Evolutionary conservation across 2,888 invertebrate species (phyloP).

Genomic region (Thereva unica): DNA sequence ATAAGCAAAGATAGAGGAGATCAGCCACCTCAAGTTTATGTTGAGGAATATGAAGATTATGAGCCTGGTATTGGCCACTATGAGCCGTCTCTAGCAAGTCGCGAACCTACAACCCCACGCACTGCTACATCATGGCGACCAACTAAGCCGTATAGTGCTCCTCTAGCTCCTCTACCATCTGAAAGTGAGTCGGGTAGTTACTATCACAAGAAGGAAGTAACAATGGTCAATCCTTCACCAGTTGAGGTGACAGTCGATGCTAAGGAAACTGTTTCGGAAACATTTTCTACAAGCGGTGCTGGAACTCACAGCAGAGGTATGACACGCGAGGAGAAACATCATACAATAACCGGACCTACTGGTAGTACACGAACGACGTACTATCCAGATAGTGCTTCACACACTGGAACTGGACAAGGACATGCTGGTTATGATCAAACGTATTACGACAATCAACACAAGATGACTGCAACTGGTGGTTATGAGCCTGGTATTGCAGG

Average conservation of each 20-base stretch:
- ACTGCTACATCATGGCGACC: constrained; percentile 30
- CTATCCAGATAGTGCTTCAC: background rate
- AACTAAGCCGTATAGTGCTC: constrained; percentile 20
- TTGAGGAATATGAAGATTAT: constrained; percentile 51
- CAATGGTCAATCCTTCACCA: constrained; percentile 3
- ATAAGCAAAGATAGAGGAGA: constrained; percentile 56
- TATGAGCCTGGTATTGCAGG: no score
- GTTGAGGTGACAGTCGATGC: background rate
- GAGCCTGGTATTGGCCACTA: constrained; percentile 52
- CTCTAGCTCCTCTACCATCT: constrained; percentile 20
- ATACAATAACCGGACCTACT: background rate
- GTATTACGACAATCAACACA: constrained; percentile 18
- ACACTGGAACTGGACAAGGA: constrained; percentile 34
- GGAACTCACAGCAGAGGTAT: background rate
- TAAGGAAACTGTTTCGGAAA: background rate
- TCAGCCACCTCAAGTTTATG: constrained; percentile 55
- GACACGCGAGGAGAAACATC: background rate
- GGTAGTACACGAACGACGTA: background rate
- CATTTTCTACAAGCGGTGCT: background rate
- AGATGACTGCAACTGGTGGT: no score
- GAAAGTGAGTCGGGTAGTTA: constrained; percentile 20
- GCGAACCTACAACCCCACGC: constrained; percentile 40
- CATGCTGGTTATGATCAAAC: constrained; percentile 38
- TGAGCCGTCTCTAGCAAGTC: constrained; percentile 30
- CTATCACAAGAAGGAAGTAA: constrained; percentile 28